A percentile compares a stretch with the other conserved stretches of the same genome.
These are phyloP conservation scores for Linnaemya tessellans DNA, from an alignment of 2,888 invertebrate genomes.

Conservation along the genomic window DNA sequence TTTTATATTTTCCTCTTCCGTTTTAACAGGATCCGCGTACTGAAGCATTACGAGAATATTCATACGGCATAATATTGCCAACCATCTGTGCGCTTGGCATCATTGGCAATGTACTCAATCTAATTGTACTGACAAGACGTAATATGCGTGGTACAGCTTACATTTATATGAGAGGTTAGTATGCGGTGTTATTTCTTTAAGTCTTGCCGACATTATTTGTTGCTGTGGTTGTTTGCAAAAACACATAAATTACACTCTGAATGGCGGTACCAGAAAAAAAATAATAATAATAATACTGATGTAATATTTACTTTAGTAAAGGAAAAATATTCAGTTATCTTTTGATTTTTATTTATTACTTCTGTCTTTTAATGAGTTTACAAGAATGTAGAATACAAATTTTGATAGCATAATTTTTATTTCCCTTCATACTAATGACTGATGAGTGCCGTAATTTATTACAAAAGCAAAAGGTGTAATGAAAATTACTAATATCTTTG, in stretches of 20 bases:
- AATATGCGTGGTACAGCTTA: constrained; percentile 92
- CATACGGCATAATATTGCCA: constrained; percentile 88
- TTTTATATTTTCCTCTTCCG: background rate
- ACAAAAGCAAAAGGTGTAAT: background rate
- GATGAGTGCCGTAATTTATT: constrained; percentile 5
- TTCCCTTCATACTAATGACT: constrained; percentile 18
- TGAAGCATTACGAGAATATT: constrained; percentile 85
- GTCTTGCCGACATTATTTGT: background rate
- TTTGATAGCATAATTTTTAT: constrained; percentile 34
- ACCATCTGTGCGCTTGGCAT: constrained; percentile 89
- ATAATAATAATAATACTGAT: background rate
- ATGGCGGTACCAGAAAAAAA: constrained; percentile 37
- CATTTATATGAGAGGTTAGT: constrained; percentile 90
- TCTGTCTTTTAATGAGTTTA: background rate
- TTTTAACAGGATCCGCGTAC: constrained; percentile 85
- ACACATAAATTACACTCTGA: constrained; percentile 23
- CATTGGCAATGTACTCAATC: constrained; percentile 90
- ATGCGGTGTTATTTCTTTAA: background rate
- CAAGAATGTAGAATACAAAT: background rate
- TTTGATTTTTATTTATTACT: constrained; percentile 19
- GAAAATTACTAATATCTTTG: background rate
- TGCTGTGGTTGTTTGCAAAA: constrained; percentile 11
- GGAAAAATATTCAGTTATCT: background rate
- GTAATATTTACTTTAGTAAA: background rate
- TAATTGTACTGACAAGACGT: constrained; percentile 89